phyloP scores from a whole-genome alignment of 2,888 invertebrate species.

The Diadegma fenestrale region DNA sequence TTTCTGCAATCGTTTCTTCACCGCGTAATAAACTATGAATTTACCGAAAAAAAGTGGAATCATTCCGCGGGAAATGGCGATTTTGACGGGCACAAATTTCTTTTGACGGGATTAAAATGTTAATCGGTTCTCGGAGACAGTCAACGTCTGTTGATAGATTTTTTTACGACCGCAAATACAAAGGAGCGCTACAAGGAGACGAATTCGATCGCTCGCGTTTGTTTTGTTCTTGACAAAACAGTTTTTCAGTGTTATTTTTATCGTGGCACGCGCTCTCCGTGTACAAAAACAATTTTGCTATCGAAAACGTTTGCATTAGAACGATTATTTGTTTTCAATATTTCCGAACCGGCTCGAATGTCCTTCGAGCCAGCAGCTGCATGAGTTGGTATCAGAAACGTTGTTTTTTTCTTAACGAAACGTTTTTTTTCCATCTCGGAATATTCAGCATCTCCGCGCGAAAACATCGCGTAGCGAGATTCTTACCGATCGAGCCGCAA shows the following conservation, averaged over 20 bases:
- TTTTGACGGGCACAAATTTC: not conserved
- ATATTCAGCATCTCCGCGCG: too few relatives aligned
- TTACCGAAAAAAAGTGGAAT: not conserved
- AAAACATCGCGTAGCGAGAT: too few relatives aligned
- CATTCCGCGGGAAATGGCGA: too few relatives aligned
- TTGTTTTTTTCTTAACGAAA: too few relatives aligned
- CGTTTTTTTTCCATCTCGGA: too few relatives aligned
- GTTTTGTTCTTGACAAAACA: not conserved
- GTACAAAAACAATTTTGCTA: not conserved
- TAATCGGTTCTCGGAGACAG: not conserved
- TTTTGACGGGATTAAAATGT: not conserved
- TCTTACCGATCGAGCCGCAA: too few relatives aligned
- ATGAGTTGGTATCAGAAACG: too few relatives aligned
- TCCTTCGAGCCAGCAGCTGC: too few relatives aligned
- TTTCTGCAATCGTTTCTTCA: not conserved
- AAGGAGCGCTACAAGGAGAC: not conserved
- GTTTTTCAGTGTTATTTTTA: not conserved
- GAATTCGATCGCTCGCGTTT: not conserved
- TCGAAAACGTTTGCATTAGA: not conserved
- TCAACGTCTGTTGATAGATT: not conserved
- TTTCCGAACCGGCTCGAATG: not conserved
- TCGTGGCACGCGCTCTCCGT: not conserved
- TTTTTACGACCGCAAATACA: not conserved
- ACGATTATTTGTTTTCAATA: slow-evolving; percentile 23
- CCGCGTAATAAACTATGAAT: not conserved